phyloP scores from a whole-genome alignment of 2,113 vertebrate genomes.

The Sander vitreus region DNA sequence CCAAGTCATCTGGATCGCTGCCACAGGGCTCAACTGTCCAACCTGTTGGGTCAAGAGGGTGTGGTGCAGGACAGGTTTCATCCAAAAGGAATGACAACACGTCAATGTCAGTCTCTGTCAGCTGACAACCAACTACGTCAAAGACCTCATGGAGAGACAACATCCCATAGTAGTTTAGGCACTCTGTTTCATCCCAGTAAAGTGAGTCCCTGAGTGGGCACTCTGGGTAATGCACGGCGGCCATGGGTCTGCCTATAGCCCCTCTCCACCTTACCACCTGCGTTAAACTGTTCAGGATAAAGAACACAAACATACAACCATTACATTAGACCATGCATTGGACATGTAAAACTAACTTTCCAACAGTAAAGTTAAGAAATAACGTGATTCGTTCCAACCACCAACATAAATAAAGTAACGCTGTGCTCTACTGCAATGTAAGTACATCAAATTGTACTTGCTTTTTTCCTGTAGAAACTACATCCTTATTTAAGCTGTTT shows the following conservation, averaged over 20 bases:
- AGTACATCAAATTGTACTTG: background rate
- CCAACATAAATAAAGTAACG: background rate
- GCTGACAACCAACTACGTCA: conserved; percentile 90
- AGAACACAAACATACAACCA: background rate
- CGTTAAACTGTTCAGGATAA: conserved; percentile 12
- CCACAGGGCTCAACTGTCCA: conserved; percentile 78
- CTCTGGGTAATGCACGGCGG: conserved; percentile 53
- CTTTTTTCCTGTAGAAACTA: background rate
- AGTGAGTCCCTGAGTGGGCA: conserved; percentile 69
- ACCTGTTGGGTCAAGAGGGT: conserved; percentile 84
- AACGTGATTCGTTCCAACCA: background rate
- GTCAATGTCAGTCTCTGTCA: conserved; percentile 89
- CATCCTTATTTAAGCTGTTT: too few species aligned
- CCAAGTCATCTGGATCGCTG: conserved; percentile 47
- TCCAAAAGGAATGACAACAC: conserved; percentile 90
- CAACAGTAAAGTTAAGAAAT: background rate
- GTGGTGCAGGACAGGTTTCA: conserved; percentile 82
- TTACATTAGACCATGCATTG: background rate
- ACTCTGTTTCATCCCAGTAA: conserved; percentile 91
- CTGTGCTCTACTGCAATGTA: background rate
- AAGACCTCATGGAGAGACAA: conserved; percentile 91
- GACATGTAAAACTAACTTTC: background rate
- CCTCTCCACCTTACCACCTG: conserved; percentile 30
- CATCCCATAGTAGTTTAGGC: conserved; percentile 91
- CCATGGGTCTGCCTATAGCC: conserved; percentile 68